These are phyloP conservation scores for Vireo griseus DNA, from an alignment of 2,797 vertebrate species.

Conservation along the genomic window DNA sequence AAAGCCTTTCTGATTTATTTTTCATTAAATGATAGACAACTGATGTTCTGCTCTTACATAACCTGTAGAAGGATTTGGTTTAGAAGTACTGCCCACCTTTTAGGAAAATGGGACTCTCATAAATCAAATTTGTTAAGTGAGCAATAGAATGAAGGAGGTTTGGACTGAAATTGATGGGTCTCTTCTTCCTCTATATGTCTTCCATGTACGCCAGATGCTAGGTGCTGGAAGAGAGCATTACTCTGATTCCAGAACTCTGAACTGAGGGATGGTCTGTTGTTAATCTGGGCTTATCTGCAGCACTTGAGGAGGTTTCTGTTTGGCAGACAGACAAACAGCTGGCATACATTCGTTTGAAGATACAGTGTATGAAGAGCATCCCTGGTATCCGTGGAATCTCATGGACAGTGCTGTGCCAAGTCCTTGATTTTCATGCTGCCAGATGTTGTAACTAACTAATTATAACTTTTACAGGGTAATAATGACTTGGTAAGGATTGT, in stretches of 20 bases:
- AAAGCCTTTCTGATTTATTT: slow-evolving; percentile 20
- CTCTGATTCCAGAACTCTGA: not conserved
- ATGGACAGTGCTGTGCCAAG: not conserved
- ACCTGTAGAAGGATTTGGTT: not conserved
- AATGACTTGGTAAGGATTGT: not conserved
- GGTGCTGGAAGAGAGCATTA: not conserved
- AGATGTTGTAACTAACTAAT: not conserved
- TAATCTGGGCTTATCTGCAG: not conserved
- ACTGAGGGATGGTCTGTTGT: not conserved
- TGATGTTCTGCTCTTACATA: not conserved
- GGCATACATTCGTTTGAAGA: not conserved
- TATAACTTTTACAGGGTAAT: not conserved
- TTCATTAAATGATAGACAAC: not conserved
- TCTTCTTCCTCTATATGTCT: not conserved
- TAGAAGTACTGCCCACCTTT: not conserved
- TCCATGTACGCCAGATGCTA: not conserved
- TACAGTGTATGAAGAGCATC: not conserved
- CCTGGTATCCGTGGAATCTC: not conserved
- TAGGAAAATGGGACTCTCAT: not conserved
- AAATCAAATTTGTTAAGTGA: not conserved
- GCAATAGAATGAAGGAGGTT: not conserved
- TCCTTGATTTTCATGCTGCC: not conserved
- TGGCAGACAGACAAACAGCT: not conserved
- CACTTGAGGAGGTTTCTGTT: not conserved
- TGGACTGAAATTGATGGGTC: not conserved